These are phyloP conservation scores for Pipistrellus nathusii DNA, from an alignment of 2,797 vertebrate genomes.

Conservation along the genomic window DNA sequence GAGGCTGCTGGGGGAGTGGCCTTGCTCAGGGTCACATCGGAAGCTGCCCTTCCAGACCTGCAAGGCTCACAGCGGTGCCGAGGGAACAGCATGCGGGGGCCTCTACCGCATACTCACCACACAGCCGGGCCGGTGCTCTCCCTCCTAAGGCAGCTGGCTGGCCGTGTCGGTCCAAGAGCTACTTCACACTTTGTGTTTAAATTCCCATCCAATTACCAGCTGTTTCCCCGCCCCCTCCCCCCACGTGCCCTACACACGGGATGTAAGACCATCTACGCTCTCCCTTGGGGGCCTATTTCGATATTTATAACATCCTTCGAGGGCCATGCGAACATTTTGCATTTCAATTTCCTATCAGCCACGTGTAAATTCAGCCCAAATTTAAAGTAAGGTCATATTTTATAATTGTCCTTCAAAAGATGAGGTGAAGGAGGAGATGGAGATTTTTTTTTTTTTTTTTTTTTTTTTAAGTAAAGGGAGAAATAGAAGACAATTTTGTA, in stretches of 20 bases:
- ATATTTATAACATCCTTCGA: too few relatives aligned
- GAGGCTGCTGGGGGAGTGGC: neutral
- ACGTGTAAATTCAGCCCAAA: neutral
- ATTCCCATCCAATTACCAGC: neutral
- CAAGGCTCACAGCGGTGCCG: neutral
- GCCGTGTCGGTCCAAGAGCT: too few relatives aligned
- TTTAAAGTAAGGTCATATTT: neutral
- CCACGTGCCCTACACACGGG: neutral
- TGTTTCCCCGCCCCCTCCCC: neutral
- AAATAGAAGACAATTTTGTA: constrained; percentile 78
- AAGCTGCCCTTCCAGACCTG: neutral
- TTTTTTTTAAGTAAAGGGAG: constrained; percentile 45
- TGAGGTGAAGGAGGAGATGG: constrained; percentile 26
- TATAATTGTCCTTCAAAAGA: neutral
- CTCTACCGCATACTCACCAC: rapidly evolving
- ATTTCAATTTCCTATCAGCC: neutral
- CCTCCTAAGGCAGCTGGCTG: rapidly evolving
- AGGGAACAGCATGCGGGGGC: rapidly evolving
- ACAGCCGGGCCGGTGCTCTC: neutral
- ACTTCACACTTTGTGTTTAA: neutral
- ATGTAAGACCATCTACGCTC: neutral
- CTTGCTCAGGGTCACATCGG: neutral
- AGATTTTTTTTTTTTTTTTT: neutral
- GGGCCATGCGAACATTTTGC: neutral
- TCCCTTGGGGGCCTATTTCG: neutral